Base-by-base conservation (phyloP, 2,113 vertebrate species). In the Psettodes erumei region DNA sequence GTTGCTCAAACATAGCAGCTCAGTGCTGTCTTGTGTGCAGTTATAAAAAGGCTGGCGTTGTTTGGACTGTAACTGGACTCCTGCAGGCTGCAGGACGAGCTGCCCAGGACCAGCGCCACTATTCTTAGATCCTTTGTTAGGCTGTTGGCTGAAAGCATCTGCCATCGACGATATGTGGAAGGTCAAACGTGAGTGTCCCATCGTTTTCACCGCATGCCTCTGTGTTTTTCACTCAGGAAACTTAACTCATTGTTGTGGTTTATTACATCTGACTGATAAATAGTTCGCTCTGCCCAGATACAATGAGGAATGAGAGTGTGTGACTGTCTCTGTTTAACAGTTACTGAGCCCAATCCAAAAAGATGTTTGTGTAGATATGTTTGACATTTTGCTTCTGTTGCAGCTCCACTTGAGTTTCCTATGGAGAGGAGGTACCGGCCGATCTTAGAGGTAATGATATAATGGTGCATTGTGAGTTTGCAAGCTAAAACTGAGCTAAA, bases 141-240 rank as follows among this genome's bases (percentile, higher is more conserved):
- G 10, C 73, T 43, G 70, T 55, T 65, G 23, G 47, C 21, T 16
- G 56, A n/a, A n/a, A n/a, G n/a, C n/a, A n/a, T n/a, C 50, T 33
- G 21, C 19, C 47, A 43, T 27, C 64, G 63, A 21, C 72, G 33
- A 88, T 75, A 92, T 92, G 87, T 92, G 92, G 90, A 86, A 88
- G 76, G 88, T 92, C 75, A 92, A 91, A 60, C 87, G 93, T 92
- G 87, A 92, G 93, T 93, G 42, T 82, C 27, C 25, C 33, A 16
- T 37, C 30, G 2, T 69, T 63, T 79, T 63, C 9, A 28, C 21
- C 8, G 58, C 82, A 50, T 70, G 33, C 3, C 38, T 62, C 1
- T 16, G 19, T 72, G 40, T 37, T 35, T 71, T 40, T 71, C 16
- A 21, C 33, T 6, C 19, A 7, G 18, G 9, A 47, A 43, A 77